Percentiles rank a stretch among this genome's conserved stretches.
These are phyloP conservation scores for Scartelaos histophorus DNA, from an alignment of 2,113 vertebrate species.

Conservation along the genomic window DNA sequence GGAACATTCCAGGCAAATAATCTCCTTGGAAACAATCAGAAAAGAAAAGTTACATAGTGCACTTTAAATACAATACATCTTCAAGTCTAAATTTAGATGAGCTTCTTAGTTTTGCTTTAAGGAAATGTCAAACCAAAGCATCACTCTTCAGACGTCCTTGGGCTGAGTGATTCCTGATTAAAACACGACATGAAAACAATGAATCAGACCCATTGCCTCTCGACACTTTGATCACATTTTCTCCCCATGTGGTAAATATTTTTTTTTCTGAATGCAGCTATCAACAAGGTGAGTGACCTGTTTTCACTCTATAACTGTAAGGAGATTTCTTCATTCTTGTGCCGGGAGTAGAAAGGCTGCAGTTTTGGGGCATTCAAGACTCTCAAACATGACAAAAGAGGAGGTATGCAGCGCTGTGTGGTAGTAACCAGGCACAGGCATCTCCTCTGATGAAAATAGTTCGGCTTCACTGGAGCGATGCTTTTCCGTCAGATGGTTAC, in stretches of 20 bases:
- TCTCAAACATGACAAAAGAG: slow-evolving; percentile 61
- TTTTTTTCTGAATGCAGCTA: slow-evolving; percentile 33
- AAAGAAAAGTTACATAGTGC: too few species aligned
- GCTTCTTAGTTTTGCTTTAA: neutral
- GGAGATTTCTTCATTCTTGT: slow-evolving; percentile 52
- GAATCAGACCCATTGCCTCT: slow-evolving; percentile 49
- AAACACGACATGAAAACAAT: slow-evolving; percentile 49
- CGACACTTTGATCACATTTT: slow-evolving; percentile 36
- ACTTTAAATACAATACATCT: too few species aligned
- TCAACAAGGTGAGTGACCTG: slow-evolving; percentile 45
- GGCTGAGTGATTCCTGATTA: slow-evolving; percentile 56
- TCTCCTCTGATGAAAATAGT: slow-evolving; percentile 51
- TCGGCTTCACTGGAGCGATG: slow-evolving; percentile 62
- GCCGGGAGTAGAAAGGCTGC: slow-evolving; percentile 36
- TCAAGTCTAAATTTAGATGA: neutral
- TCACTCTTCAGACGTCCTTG: slow-evolving; percentile 50
- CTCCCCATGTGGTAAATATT: slow-evolving; percentile 22
- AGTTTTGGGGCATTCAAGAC: slow-evolving; percentile 39
- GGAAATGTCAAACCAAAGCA: slow-evolving; percentile 44
- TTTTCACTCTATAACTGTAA: slow-evolving; percentile 49
- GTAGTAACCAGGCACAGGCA: slow-evolving; percentile 49
- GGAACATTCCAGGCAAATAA: too few species aligned
- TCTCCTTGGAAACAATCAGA: too few species aligned
- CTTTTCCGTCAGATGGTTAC: slow-evolving; percentile 46
- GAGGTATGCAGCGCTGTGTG: slow-evolving; percentile 4